Evolutionary conservation across 1,140 invertebrate species (phyloP), one percentile per base, ranked within the genome.

Genomic region (Galendromus occidentalis): DNA sequence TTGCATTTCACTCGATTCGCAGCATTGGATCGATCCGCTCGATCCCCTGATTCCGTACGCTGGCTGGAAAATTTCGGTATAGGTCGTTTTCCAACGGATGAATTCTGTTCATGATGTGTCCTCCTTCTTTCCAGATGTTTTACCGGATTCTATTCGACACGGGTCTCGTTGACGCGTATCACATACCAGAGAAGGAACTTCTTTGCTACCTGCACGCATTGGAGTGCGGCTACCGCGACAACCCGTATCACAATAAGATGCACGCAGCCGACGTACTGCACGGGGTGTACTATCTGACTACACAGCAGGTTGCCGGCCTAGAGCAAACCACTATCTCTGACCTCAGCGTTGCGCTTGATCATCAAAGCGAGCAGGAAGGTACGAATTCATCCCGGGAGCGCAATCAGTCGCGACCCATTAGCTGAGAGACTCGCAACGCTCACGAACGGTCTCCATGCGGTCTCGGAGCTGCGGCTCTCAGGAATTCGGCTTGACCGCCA

Each of bases 241-340:
- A 82, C 73, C 82, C 82, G 74, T 84, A 84, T 78, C 82, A 84
- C 72, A 84, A 84, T 71, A 73, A 80, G 65, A 79, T 82, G 67
- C 82, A 84, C 73, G 83, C 82, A 0, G 79, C 82, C 12, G 82
- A 84, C 71, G 82, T 84, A 9, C 73, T 84, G 25, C 83, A 84
- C 68, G 82, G 78, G n/a, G 81, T 82, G 44, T 83, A 80, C 72
- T 84, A 82, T 72, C 75, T 84, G 42, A 82, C 81, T 0, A 80
- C 79, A 18, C 82, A 84, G 71, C 79, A 81, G 14, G 80, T 84
- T 20, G 79, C 80, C 4, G 82, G 81, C 33, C 82, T 83, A 69
- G 72, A 74, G 33, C 78, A 80, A 70, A 73, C 74, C 39, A 72
- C 74, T 2, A 59, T 59, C 22, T 59, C 51, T 25, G 51, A 59